A percentile compares a stretch with the other conserved stretches of the same genome.
phyloP scores from a whole-genome alignment of 2,888 invertebrate genomes.

The Beris morrisii region DNA sequence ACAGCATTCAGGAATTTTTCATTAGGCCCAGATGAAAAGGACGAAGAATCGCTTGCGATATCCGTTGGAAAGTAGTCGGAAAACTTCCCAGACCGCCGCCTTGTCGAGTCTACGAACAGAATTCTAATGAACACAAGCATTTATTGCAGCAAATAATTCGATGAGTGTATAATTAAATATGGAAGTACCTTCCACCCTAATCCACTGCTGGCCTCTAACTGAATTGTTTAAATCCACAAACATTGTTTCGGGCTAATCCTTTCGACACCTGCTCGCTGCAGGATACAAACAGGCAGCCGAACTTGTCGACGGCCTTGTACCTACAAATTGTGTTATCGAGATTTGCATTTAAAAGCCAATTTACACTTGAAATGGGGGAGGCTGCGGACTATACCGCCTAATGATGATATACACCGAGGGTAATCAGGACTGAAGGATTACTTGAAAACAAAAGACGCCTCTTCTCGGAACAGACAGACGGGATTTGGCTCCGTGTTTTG shows the following conservation, averaged over 20 bases:
- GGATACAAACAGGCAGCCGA: slow-evolving; percentile 10
- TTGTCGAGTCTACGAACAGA: slow-evolving; percentile 8
- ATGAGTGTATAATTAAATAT: slow-evolving; percentile 38
- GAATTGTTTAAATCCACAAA: slow-evolving; percentile 37
- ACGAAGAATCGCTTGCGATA: too few relatives aligned
- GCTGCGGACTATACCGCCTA: slow-evolving; percentile 12
- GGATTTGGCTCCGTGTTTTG: slow-evolving; percentile 19
- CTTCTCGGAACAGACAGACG: slow-evolving; percentile 9
- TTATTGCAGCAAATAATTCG: slow-evolving; percentile 30
- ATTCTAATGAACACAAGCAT: slow-evolving; percentile 23
- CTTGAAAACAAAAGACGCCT: slow-evolving; percentile 35
- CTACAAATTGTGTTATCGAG: slow-evolving; percentile 39
- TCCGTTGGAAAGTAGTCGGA: not conserved
- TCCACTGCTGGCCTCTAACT: slow-evolving; percentile 35
- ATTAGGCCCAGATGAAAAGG: slow-evolving; percentile 32
- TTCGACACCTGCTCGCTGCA: slow-evolving; percentile 36
- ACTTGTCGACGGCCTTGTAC: slow-evolving; percentile 19
- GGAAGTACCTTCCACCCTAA: slow-evolving; percentile 27
- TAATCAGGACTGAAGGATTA: slow-evolving; percentile 37
- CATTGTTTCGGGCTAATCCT: slow-evolving; percentile 38
- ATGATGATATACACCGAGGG: slow-evolving; percentile 37
- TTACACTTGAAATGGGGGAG: slow-evolving; percentile 33
- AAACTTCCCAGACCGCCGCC: not conserved
- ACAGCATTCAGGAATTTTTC: slow-evolving; percentile 42
- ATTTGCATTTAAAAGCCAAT: slow-evolving; percentile 41